A percentile compares a stretch with the other conserved stretches of the same genome.
Conservation (phyloP, 2,113 vertebrate species). For the Myodes glareolus region DNA sequence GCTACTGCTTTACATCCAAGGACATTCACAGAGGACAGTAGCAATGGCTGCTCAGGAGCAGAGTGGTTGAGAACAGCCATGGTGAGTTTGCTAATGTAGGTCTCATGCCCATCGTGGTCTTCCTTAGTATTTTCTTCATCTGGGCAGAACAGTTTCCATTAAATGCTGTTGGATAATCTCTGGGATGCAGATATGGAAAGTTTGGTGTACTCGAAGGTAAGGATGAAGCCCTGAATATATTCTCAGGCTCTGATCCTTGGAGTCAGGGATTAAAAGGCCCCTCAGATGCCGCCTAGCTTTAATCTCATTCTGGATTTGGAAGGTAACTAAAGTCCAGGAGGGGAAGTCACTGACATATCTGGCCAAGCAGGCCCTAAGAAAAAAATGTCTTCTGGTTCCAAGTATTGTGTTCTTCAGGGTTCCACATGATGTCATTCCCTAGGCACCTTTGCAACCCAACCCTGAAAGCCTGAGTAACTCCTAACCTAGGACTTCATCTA, state of each 20-base stretch:
- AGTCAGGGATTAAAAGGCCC: background rate
- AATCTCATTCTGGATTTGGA: background rate
- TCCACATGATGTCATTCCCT: background rate
- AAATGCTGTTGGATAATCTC: background rate
- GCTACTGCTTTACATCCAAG: background rate
- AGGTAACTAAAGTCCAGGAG: background rate
- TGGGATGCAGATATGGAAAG: background rate
- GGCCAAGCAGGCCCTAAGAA: background rate
- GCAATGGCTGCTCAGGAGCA: background rate
- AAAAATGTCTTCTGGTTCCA: background rate
- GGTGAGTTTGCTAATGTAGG: background rate
- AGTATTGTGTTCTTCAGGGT: background rate
- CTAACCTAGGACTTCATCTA: background rate
- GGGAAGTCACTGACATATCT: background rate
- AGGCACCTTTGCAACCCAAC: background rate
- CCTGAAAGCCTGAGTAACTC: background rate
- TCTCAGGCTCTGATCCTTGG: slow-evolving; percentile 3
- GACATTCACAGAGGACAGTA: background rate
- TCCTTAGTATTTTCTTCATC: background rate
- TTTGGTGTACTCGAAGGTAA: background rate
- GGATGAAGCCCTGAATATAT: background rate
- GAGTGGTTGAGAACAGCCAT: background rate
- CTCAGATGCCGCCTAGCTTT: background rate
- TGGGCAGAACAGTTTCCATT: background rate
- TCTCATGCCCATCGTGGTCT: background rate